Conservation (phyloP, 2,888 invertebrate species). For the Lymantria monacha region DNA sequence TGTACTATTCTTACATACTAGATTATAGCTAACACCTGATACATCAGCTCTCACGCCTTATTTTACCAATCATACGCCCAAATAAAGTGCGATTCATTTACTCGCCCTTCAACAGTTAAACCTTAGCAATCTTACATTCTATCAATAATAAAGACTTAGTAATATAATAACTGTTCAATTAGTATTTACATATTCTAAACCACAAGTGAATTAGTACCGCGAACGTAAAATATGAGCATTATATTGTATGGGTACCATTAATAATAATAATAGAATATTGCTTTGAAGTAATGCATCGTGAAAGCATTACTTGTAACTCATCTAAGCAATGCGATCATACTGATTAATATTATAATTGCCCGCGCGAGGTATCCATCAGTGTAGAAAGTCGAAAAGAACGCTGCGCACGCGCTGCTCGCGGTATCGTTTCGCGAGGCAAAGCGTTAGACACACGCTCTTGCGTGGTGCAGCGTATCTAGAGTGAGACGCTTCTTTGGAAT, state of each 20-base stretch:
- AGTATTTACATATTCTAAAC: no score
- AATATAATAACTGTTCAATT: no score
- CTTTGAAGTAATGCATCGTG: constrained; percentile 37
- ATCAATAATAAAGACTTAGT: no score
- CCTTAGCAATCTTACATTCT: no score
- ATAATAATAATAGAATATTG: neutral
- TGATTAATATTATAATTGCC: constrained; percentile 81
- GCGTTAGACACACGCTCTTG: constrained; percentile 45
- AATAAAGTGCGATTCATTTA: constrained; percentile 38
- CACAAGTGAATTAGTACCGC: no score
- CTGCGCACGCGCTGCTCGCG: constrained; percentile 42
- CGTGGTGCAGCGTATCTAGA: constrained; percentile 67
- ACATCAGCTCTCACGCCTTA: constrained; percentile 64
- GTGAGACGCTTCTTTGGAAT: constrained; percentile 69
- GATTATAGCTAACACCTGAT: constrained; percentile 35
- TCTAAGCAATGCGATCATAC: constrained; percentile 70
- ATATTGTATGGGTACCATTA: neutral
- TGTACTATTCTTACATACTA: constrained; percentile 49
- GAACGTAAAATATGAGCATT: neutral
- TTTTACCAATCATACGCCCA: constrained; percentile 39
- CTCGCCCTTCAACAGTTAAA: neutral
- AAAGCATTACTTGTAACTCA: constrained; percentile 67
- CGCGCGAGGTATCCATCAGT: constrained; percentile 74
- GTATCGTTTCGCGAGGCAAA: constrained; percentile 36
- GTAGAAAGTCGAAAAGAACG: constrained; percentile 80